phyloP scores from a whole-genome alignment of 2,797 vertebrate genomes.

The Manis pentadactyla region DNA sequence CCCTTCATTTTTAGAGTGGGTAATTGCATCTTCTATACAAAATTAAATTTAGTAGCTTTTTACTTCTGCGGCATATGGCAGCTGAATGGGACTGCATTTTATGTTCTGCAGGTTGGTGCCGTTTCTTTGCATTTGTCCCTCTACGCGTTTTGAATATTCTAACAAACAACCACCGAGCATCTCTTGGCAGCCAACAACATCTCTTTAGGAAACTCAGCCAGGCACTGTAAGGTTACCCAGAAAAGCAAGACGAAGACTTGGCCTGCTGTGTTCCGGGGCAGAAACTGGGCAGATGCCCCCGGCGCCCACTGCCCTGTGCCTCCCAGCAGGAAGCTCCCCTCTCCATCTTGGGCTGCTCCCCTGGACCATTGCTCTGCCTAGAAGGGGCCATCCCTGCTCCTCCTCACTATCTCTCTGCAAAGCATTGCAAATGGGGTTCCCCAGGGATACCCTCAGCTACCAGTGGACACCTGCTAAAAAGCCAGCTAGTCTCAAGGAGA shows the following conservation, averaged over 20 bases:
- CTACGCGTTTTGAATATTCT: conserved; percentile 6
- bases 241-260: not conserved
- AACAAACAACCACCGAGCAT: not conserved
- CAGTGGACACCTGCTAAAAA: not conserved
- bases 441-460: not conserved
- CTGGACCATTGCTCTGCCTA: not conserved
- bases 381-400: not conserved
- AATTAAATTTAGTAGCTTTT: conserved; percentile 70
- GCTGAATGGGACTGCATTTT: conserved; percentile 34
- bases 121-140: not conserved
- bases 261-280: not conserved
- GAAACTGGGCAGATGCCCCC: not conserved
- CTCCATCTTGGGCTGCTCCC: not conserved
- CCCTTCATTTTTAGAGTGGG: conserved; percentile 77
- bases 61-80: conserved; percentile 66
- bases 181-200: not conserved
- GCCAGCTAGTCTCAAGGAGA: not conserved
- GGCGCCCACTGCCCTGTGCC: too few relatives aligned
- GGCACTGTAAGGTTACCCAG: not conserved
- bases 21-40: conserved; percentile 66
- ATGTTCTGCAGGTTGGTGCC: conserved; percentile 1
- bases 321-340: too few relatives aligned
- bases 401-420: not conserved
- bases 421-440: not conserved
- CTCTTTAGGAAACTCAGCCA: not conserved